Percentiles rank a stretch among this genome's conserved stretches.
Evolutionary conservation across 2,797 vertebrate genomes (phyloP).

Genomic region (Argya squamiceps): DNA sequence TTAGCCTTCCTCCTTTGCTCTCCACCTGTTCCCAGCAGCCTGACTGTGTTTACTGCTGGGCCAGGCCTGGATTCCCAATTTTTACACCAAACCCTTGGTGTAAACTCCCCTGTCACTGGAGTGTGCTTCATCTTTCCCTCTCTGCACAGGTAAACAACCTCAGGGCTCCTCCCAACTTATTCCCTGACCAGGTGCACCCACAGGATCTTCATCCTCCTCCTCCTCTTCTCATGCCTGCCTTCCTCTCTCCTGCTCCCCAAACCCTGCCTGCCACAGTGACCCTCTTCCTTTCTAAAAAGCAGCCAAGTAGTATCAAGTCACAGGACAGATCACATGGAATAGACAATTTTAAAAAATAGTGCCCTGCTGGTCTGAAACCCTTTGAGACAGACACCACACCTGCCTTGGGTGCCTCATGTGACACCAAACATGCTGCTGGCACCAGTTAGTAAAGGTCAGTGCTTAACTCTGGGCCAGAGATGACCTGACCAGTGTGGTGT

Average conservation of each 20-base stretch:
- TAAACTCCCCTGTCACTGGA: not conserved
- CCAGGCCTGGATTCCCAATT: not conserved
- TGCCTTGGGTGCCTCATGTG: slow-evolving; percentile 6
- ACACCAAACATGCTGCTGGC: not conserved
- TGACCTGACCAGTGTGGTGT: not conserved
- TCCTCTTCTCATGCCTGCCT: not conserved
- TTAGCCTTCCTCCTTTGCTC: not conserved
- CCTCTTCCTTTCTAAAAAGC: not conserved
- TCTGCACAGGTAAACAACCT: not conserved
- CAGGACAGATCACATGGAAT: not conserved
- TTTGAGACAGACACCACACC: not conserved
- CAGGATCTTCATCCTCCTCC: not conserved
- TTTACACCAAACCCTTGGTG: not conserved
- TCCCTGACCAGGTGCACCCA: not conserved
- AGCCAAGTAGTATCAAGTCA: not conserved
- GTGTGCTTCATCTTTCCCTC: not conserved
- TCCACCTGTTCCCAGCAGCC: not conserved
- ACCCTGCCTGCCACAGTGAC: not conserved
- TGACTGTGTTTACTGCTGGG: not conserved
- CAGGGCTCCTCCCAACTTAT: not conserved
- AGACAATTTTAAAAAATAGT: not conserved
- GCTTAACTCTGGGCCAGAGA: not conserved
- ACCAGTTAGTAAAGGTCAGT: slow-evolving; percentile 4
- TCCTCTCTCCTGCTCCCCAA: not conserved
- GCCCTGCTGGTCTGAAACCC: not conserved